Base-by-base conservation (phyloP, 2,797 vertebrate species). In the Sylvilagus floridanus region DNA sequence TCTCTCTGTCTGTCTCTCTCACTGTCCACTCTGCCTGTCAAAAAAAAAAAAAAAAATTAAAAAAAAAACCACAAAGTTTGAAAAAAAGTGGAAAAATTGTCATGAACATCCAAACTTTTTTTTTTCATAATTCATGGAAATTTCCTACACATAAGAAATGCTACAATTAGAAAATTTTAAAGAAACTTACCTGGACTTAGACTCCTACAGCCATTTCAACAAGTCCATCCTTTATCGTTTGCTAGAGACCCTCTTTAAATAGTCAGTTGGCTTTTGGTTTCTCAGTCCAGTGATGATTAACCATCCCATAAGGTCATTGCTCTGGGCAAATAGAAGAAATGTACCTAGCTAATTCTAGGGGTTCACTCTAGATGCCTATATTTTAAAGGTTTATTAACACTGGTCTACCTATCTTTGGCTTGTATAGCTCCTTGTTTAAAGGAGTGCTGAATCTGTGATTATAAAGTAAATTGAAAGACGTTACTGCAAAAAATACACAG, bases 221-320 rank as follows among this genome's bases (percentile, higher is more conserved):
- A 97, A 69, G 9, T 30, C 7, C 24, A 76, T 69, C 50, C 32
- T 93, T 22, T 72, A 95, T 47, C 47, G 50, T 57, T 91, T 84
- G 66, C 26, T 93, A 7, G 65, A 68, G 84, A 85, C 35, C 62
- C 60, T 83, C 63, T 94, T 96, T 95, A 97, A 97, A 96, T 79
- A 96, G 77, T n/a, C 42, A 92, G 35, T 26, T 57, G 17, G 10
- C 8, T 81, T 86, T 37, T 95, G 71, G 86, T 82, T 71, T 88
- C 76, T 92, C 88, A 88, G 84, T 97, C 66, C 89, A 97, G 95
- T 98, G 95, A 98, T 98, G 95, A 98, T 98, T 98, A 98, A 98
- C 98, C 96, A 86, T 94, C 77, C 75, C 96, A 66, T 72, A 84
- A 95, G 92, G 88, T 91, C 93, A 95, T 84, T 87, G 95, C 88